These are phyloP conservation scores for Sebastes reedi DNA, from an alignment of 2,797 vertebrate genomes.

Conservation along the genomic window DNA sequence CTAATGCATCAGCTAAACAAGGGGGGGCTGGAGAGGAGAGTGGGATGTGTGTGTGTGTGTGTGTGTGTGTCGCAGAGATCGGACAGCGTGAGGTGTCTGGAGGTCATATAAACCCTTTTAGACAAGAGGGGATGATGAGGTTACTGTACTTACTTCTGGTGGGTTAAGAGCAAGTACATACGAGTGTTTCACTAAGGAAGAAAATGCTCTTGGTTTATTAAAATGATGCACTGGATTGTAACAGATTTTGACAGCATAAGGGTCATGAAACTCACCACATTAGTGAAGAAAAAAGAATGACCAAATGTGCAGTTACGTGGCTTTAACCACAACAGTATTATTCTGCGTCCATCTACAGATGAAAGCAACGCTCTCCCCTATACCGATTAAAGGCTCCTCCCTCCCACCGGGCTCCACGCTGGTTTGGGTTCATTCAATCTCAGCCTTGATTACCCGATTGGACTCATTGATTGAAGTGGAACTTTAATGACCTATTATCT, in stretches of 20 bases:
- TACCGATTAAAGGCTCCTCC: slow-evolving; percentile 65
- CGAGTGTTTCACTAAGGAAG: not conserved
- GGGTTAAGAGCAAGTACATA: not conserved
- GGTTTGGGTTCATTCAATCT: slow-evolving; percentile 75
- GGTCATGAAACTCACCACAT: not conserved
- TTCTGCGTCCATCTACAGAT: slow-evolving; percentile 49
- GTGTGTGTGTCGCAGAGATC: slow-evolving; percentile 7
- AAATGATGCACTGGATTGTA: slow-evolving; percentile 21
- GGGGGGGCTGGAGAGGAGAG: not conserved
- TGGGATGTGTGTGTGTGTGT: not conserved
- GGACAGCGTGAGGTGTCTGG: not conserved
- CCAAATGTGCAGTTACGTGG: not conserved
- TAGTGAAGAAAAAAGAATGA: slow-evolving; percentile 10
- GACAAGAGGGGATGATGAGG: not conserved
- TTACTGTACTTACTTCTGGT: not conserved
- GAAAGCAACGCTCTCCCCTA: slow-evolving; percentile 57
- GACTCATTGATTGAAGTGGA: slow-evolving; percentile 80
- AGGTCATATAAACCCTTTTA: slow-evolving; percentile 21
- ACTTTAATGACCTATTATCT: slow-evolving; percentile 84
- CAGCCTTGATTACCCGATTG: slow-evolving; percentile 78
- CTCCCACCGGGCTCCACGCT: slow-evolving; percentile 60
- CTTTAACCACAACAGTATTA: slow-evolving; percentile 38
- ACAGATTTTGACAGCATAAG: slow-evolving; percentile 9
- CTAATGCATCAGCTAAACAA: slow-evolving; percentile 50
- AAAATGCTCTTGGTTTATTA: slow-evolving; percentile 22